phyloP scores from a whole-genome alignment of 2,888 invertebrate genomes.

The Pristionchus arcanus region DNA sequence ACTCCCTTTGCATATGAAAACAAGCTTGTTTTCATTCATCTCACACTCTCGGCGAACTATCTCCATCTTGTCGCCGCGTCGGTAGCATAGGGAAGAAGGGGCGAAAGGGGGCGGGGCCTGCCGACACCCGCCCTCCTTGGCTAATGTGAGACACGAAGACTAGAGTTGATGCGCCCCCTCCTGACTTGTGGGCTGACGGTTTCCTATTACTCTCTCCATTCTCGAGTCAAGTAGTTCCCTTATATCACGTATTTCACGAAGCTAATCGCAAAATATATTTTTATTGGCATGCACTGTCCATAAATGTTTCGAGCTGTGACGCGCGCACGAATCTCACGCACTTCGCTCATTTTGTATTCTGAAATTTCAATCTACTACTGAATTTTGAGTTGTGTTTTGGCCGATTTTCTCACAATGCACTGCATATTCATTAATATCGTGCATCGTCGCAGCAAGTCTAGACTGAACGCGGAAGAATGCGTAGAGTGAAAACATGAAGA shows the following conservation, averaged over 20 bases:
- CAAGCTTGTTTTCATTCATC: neutral
- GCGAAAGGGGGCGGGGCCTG: neutral
- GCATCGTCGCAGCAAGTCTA: neutral
- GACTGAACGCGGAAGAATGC: neutral
- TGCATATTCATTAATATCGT: neutral
- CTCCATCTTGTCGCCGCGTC: neutral
- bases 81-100: neutral
- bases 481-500: neutral
- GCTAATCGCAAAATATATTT: neutral
- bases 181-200: neutral
- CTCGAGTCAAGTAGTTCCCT: neutral
- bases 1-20: neutral
- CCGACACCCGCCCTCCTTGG: neutral
- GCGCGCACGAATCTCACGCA: neutral
- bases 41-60: neutral
- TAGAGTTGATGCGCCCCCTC: neutral
- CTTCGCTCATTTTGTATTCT: neutral
- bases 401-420: neutral
- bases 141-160: slow-evolving; percentile 5
- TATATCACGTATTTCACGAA: neutral
- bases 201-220: neutral
- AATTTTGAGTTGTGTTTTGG: neutral
- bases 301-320: neutral
- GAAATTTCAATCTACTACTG: neutral
- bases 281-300: neutral